Percentiles rank a stretch among this genome's conserved stretches.
These are phyloP conservation scores for Prorops nasuta DNA, from an alignment of 1,140 invertebrate species.

Conservation along the genomic window DNA sequence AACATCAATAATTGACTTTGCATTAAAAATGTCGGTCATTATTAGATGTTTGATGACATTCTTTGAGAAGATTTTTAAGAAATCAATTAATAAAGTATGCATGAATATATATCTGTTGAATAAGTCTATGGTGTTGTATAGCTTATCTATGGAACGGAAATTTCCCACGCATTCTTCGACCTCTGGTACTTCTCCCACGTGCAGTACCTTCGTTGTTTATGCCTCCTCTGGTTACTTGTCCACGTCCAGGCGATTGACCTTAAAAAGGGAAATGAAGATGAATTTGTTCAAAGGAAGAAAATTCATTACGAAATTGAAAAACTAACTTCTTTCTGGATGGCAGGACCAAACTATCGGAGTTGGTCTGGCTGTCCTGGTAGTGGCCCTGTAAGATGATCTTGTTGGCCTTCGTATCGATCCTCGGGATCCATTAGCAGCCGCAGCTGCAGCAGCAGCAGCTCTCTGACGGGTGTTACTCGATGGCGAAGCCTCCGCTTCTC, in stretches of 20 bases:
- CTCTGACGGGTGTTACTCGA: conserved; percentile 51
- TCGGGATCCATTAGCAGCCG: conserved; percentile 19
- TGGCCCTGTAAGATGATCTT: conserved; percentile 26
- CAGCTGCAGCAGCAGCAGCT: conserved; percentile 24
- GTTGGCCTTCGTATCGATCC: conserved; percentile 24
- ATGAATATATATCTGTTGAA: too few relatives aligned
- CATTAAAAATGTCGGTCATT: too few relatives aligned
- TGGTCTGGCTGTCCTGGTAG: conserved; percentile 38
- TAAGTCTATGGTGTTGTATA: too few relatives aligned
- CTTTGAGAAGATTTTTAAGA: too few relatives aligned
- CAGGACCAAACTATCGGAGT: conserved; percentile 54
- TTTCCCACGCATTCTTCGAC: conserved; percentile 29
- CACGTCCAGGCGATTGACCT: conserved; percentile 29
- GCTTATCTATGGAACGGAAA: neutral
- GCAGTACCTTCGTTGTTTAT: conserved; percentile 26
- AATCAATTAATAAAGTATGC: too few relatives aligned
- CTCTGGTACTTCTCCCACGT: conserved; percentile 33
- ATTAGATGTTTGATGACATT: too few relatives aligned
- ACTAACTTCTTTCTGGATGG: conserved; percentile 19
- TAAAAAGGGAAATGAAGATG: neutral
- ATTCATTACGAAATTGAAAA: neutral
- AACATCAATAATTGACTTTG: too few relatives aligned
- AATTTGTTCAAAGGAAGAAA: neutral
- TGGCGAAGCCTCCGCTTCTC: conserved; percentile 60
- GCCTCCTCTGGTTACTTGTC: conserved; percentile 25